These are phyloP conservation scores for Microchrysa polita DNA, from an alignment of 2,888 invertebrate genomes.

Conservation along the genomic window DNA sequence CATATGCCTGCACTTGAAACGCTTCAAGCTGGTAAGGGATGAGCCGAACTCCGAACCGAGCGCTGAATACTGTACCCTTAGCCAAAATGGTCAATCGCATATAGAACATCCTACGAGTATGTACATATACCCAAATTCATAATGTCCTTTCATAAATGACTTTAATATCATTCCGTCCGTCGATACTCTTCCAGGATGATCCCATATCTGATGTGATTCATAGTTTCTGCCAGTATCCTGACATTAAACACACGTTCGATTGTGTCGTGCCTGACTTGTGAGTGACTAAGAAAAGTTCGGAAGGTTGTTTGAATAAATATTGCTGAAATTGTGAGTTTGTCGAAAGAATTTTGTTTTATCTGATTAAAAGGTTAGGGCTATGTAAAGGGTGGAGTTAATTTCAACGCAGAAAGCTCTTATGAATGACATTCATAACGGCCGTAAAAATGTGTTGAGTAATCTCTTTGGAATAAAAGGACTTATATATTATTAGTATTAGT, in stretches of 20 bases:
- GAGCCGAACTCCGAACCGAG: neutral
- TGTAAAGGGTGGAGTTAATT: slow-evolving; percentile 1
- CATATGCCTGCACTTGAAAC: neutral
- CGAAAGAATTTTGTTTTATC: slow-evolving; percentile 4
- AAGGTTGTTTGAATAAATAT: neutral
- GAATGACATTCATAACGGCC: neutral
- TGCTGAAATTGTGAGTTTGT: slow-evolving; percentile 11
- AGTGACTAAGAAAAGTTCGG: slow-evolving; percentile 1
- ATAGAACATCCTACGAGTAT: too few relatives aligned
- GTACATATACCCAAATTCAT: slow-evolving; percentile 28
- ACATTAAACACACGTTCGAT: slow-evolving; percentile 15
- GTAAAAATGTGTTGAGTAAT: neutral
- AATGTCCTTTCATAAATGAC: slow-evolving; percentile 38
- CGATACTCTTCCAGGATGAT: neutral
- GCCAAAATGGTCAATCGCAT: slow-evolving; percentile 14
- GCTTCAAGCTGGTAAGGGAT: neutral
- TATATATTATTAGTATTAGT: neutral
- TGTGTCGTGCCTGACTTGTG: too few relatives aligned
- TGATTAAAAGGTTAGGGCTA: neutral
- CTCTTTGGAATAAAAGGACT: neutral
- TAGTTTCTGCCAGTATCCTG: neutral
- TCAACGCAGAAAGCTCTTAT: neutral
- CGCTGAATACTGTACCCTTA: too few relatives aligned
- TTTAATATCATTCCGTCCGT: slow-evolving; percentile 33
- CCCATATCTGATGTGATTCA: slow-evolving; percentile 32